These are phyloP conservation scores for Cacatua alba DNA, from an alignment of 2,113 vertebrate genomes.

Conservation along the genomic window DNA sequence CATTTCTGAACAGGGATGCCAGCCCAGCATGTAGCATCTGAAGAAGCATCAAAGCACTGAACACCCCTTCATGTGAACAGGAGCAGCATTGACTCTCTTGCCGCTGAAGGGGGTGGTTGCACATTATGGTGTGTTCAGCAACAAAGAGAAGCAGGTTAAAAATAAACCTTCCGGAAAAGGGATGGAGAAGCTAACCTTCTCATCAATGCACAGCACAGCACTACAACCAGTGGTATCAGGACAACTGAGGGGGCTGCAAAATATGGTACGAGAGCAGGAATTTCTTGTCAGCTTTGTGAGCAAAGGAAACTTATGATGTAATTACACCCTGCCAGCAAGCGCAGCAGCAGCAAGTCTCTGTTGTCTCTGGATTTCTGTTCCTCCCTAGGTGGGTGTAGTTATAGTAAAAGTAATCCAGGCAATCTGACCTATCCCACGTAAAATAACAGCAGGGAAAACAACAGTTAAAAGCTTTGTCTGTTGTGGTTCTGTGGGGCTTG, in stretches of 20 bases:
- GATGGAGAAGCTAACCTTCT: not conserved
- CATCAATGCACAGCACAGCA: not conserved
- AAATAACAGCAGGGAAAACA: not conserved
- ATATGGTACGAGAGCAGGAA: not conserved
- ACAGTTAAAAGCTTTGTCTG: not conserved
- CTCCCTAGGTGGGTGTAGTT: not conserved
- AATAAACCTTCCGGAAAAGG: not conserved
- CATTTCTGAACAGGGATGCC: not conserved
- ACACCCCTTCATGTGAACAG: not conserved
- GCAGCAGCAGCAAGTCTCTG: not conserved
- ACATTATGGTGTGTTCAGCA: not conserved
- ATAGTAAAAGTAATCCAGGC: not conserved
- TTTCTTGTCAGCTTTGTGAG: not conserved
- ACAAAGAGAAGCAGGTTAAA: not conserved
- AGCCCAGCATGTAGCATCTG: not conserved
- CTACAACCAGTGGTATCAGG: not conserved
- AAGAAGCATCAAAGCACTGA: not conserved
- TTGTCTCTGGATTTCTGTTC: not conserved
- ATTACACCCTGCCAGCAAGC: not conserved
- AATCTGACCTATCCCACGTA: not conserved
- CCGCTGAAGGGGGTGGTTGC: not conserved
- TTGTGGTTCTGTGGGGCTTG: accelerated
- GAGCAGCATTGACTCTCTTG: not conserved
- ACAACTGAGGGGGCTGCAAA: not conserved
- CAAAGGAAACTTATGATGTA: not conserved